Evolutionary conservation across 2,888 invertebrate species (phyloP).

Genomic region (Andricus quercusramuli): DNA sequence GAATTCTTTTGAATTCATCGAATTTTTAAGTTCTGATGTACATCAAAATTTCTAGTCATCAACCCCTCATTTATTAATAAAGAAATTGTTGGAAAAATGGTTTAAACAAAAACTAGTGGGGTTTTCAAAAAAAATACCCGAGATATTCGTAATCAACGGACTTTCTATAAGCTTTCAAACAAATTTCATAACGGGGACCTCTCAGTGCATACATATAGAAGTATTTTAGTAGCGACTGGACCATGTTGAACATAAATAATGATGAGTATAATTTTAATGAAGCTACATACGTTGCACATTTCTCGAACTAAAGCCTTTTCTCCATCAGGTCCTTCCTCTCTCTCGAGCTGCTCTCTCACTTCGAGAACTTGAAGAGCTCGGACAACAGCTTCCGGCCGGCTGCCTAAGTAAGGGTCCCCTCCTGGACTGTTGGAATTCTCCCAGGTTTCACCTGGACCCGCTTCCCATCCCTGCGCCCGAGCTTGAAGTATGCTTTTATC

Average conservation of each 20-base stretch:
- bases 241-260: neutral
- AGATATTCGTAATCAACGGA: too few relatives aligned
- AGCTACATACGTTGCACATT: conserved; percentile 91
- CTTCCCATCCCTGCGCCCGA: conserved; percentile 73
- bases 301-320: conserved; percentile 96
- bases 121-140: too few relatives aligned
- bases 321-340: conserved; percentile 87
- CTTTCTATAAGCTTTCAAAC: neutral
- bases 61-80: too few relatives aligned
- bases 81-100: too few relatives aligned
- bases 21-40: too few relatives aligned
- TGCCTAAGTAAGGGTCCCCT: conserved; percentile 79
- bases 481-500: conserved; percentile 84
- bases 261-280: neutral
- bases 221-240: neutral
- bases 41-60: too few relatives aligned
- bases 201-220: too few relatives aligned
- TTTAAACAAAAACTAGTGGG: too few relatives aligned
- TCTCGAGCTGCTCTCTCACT: conserved; percentile 92
- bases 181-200: neutral
- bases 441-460: conserved; percentile 73
- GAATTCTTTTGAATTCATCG: too few relatives aligned
- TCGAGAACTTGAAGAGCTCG: conserved; percentile 95
- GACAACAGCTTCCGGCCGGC: conserved; percentile 94
- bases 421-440: conserved; percentile 67